phyloP scores from a whole-genome alignment of 2,113 vertebrate species.

The Junco hyemalis region DNA sequence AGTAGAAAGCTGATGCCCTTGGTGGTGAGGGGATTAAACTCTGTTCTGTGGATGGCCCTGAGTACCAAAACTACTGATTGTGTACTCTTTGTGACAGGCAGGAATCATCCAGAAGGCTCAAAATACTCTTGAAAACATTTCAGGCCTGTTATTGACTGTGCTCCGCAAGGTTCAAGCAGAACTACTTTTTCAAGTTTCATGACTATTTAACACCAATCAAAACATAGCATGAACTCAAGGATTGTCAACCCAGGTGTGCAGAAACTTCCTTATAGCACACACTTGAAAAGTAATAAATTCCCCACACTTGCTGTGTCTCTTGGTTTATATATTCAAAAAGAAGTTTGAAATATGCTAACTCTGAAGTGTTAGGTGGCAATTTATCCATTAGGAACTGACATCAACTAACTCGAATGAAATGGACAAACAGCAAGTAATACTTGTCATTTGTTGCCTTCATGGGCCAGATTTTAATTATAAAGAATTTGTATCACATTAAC shows the following conservation, averaged over 20 bases:
- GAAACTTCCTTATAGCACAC: neutral
- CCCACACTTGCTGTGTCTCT: neutral
- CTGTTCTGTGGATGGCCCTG: neutral
- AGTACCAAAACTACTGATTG: neutral
- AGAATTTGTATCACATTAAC: neutral
- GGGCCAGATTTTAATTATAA: neutral
- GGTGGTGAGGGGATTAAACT: neutral
- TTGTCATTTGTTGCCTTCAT: neutral
- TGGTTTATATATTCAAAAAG: neutral
- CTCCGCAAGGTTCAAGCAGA: neutral
- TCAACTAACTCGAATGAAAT: neutral
- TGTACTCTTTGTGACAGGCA: neutral
- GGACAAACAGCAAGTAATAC: neutral
- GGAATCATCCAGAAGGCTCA: neutral
- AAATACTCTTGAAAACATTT: neutral
- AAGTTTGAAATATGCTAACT: neutral
- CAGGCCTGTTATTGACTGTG: neutral
- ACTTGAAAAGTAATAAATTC: neutral
- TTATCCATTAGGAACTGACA: neutral
- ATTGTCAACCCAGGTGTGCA: rapidly evolving
- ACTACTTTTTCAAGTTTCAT: neutral
- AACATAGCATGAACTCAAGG: neutral
- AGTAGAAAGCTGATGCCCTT: neutral
- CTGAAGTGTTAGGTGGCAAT: neutral
- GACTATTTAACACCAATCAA: neutral